These are phyloP conservation scores for Spodoptera litura DNA, from an alignment of 1,140 invertebrate genomes.

Conservation along the genomic window DNA sequence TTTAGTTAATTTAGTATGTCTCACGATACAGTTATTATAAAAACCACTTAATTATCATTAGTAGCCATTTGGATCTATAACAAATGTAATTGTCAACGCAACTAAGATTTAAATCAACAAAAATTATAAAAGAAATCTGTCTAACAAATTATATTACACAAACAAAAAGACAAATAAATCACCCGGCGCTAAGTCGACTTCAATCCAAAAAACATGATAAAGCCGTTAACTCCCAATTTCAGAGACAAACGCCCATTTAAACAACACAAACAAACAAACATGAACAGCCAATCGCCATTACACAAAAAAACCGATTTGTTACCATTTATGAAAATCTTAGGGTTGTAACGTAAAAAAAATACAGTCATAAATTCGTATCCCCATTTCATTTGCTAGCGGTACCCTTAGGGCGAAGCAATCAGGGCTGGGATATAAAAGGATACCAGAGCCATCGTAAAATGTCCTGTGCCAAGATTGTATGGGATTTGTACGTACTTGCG, in stretches of 20 bases:
- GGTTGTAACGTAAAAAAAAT: slow-evolving; percentile 53
- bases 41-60: too few species aligned
- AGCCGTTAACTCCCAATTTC: slow-evolving; percentile 1
- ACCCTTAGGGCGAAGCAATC: slow-evolving; percentile 72
- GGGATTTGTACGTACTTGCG: slow-evolving; percentile 68
- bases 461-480: slow-evolving; percentile 74
- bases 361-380: slow-evolving; percentile 62
- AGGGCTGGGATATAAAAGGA: slow-evolving; percentile 78
- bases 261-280: slow-evolving; percentile 33
- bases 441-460: slow-evolving; percentile 72
- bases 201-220: not conserved
- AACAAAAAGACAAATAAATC: not conserved
- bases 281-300: slow-evolving; percentile 26
- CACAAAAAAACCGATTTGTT: slow-evolving; percentile 42
- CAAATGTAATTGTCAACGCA: not conserved
- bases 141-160: not conserved
- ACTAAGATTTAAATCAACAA: too few species aligned
- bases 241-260: slow-evolving; percentile 6
- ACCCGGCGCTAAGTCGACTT: not conserved
- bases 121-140: too few species aligned
- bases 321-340: slow-evolving; percentile 48
- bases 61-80: too few species aligned
- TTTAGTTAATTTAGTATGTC: too few species aligned
- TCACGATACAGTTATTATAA: too few species aligned
- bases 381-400: slow-evolving; percentile 69